Conservation (phyloP, 2,113 vertebrate species). For the Prochilodus magdalenae region DNA sequence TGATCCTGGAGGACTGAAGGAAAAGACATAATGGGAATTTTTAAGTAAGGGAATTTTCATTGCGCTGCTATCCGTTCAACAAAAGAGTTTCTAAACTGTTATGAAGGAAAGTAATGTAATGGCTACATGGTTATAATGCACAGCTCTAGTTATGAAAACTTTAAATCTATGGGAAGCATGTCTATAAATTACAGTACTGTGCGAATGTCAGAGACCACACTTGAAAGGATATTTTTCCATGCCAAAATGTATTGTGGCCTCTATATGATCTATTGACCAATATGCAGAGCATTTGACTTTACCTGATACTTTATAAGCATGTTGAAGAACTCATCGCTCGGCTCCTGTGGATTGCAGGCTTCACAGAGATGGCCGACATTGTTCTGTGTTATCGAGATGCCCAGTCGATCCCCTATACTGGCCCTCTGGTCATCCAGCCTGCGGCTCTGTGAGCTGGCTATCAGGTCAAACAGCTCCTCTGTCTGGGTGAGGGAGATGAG, state of each 20-base stretch:
- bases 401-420: constrained; percentile 81
- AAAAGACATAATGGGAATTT: neutral
- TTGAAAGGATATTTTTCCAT: too few relatives aligned
- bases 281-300: neutral
- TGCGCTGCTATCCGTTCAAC: neutral
- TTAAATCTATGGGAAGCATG: too few relatives aligned
- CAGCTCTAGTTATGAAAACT: too few relatives aligned
- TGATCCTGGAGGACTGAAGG: constrained; percentile 84
- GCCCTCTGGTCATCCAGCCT: constrained; percentile 87
- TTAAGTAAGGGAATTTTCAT: neutral
- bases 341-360: constrained; percentile 81
- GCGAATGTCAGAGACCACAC: too few relatives aligned
- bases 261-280: neutral
- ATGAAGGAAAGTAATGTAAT: neutral
- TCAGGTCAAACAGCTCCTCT: constrained; percentile 87
- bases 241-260: too few relatives aligned
- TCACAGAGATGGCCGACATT: constrained; percentile 80
- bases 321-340: constrained; percentile 88
- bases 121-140: too few relatives aligned
- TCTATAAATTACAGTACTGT: too few relatives aligned
- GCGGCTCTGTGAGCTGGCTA: constrained; percentile 86
- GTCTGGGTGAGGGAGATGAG: constrained; percentile 82
- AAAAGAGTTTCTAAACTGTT: neutral
- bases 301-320: constrained; percentile 92
- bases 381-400: constrained; percentile 82